These are phyloP conservation scores for Eurypyga helias DNA, from an alignment of 2,113 vertebrate species.

Conservation along the genomic window DNA sequence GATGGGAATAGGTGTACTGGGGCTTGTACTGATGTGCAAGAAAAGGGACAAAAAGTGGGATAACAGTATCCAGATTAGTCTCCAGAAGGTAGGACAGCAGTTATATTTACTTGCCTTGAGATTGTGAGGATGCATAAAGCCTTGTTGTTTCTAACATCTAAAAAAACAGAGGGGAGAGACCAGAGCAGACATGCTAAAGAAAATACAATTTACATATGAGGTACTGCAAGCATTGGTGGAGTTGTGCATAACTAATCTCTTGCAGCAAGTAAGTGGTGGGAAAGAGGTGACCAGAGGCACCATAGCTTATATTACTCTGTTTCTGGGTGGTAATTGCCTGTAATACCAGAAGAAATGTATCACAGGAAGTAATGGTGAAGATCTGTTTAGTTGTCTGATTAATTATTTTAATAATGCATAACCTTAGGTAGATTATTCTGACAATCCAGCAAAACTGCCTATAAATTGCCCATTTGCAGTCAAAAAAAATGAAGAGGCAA, in stretches of 20 bases:
- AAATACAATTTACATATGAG: not conserved
- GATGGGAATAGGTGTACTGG: not conserved
- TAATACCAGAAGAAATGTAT: not conserved
- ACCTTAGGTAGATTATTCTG: not conserved
- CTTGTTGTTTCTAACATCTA: not conserved
- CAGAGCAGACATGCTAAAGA: not conserved
- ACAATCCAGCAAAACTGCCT: not conserved
- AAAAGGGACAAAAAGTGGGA: not conserved
- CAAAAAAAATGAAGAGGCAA: not conserved
- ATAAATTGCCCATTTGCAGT: not conserved
- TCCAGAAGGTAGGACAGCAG: not conserved
- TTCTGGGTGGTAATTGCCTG: not conserved
- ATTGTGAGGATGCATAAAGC: not conserved
- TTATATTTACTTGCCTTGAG: not conserved
- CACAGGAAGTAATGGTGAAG: not conserved
- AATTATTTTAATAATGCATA: constrained; percentile 18
- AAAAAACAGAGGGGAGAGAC: not conserved
- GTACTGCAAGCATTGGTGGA: not conserved
- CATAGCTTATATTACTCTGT: not conserved
- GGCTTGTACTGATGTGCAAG: not conserved
- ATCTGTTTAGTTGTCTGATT: not conserved
- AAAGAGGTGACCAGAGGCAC: not conserved
- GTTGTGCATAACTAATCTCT: not conserved
- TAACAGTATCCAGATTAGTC: not conserved
- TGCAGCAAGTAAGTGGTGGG: not conserved